Percentiles rank a stretch among this genome's conserved stretches.
These are phyloP conservation scores for Geophilus truncorum DNA, from an alignment of 2,888 invertebrate genomes.

Conservation along the genomic window DNA sequence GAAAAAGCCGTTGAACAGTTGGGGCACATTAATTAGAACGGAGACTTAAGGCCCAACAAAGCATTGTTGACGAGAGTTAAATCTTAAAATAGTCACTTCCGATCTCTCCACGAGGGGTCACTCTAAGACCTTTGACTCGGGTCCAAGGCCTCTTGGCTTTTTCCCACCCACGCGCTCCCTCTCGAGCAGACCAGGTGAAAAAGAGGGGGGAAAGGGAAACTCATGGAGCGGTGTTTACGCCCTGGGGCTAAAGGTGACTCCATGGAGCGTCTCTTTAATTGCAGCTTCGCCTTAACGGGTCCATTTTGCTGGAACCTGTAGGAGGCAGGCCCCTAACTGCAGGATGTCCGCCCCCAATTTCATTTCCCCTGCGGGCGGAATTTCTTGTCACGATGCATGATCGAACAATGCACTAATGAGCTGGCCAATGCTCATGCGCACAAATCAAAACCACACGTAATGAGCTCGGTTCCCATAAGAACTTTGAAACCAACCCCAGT, in stretches of 20 bases:
- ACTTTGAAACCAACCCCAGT: neutral
- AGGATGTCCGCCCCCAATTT: slow-evolving; percentile 20
- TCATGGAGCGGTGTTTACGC: slow-evolving; percentile 19
- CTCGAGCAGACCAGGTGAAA: neutral
- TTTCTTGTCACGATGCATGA: slow-evolving; percentile 7
- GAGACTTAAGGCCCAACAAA: neutral
- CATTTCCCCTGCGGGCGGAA: slow-evolving; percentile 4
- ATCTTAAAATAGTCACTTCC: slow-evolving; percentile 1
- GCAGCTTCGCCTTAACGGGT: slow-evolving; percentile 31
- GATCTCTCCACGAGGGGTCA: neutral
- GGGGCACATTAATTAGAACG: slow-evolving; percentile 7
- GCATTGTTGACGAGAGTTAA: neutral
- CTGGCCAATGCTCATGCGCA: neutral
- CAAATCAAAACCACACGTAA: neutral
- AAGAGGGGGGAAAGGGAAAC: neutral
- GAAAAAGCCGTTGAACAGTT: slow-evolving; percentile 20
- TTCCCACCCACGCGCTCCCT: slow-evolving; percentile 28
- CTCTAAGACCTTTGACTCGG: slow-evolving; percentile 11
- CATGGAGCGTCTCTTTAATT: slow-evolving; percentile 28
- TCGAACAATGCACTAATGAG: slow-evolving; percentile 12
- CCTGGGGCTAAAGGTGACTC: slow-evolving; percentile 25
- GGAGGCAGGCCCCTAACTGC: slow-evolving; percentile 13
- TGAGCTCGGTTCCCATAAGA: slow-evolving; percentile 5
- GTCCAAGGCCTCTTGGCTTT: slow-evolving; percentile 14
- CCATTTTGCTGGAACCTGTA: slow-evolving; percentile 5